A percentile compares a stretch with the other conserved stretches of the same genome.
phyloP scores from a whole-genome alignment of 2,113 vertebrate genomes.

The Scartelaos histophorus region DNA sequence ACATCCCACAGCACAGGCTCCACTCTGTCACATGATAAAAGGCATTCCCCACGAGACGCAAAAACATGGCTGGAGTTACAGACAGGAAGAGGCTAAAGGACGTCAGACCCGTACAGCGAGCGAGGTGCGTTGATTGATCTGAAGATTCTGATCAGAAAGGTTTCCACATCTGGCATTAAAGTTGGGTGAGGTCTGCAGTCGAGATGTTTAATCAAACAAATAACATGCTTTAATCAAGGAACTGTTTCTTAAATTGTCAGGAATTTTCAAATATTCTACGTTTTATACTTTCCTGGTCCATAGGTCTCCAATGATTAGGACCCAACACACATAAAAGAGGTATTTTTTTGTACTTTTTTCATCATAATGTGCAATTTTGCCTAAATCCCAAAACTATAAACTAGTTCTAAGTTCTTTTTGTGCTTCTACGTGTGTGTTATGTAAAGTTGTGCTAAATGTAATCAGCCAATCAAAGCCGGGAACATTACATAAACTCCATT shows the following conservation, averaged over 20 bases:
- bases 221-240: background rate
- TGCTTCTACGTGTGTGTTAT: background rate
- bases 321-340: too few relatives aligned
- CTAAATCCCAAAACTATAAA: too few relatives aligned
- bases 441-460: background rate
- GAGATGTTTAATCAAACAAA: background rate
- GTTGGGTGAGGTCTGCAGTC: background rate
- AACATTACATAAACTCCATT: background rate
- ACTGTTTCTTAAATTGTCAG: background rate
- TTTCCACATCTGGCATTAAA: background rate
- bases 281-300: background rate
- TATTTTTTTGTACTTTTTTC: too few relatives aligned
- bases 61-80: slow-evolving; percentile 65
- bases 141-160: slow-evolving; percentile 40
- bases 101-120: slow-evolving; percentile 20
- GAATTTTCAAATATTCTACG: background rate
- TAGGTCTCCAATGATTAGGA: too few relatives aligned
- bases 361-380: too few relatives aligned
- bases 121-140: slow-evolving; percentile 46
- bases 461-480: background rate
- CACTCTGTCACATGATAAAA: slow-evolving; percentile 70
- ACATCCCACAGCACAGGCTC: slow-evolving; percentile 28
- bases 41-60: slow-evolving; percentile 58
- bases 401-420: too few relatives aligned
- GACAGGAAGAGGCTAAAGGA: slow-evolving; percentile 66